Evolutionary conservation across 2,797 vertebrate species (phyloP).

Genomic region (Sphenodon punctatus): DNA sequence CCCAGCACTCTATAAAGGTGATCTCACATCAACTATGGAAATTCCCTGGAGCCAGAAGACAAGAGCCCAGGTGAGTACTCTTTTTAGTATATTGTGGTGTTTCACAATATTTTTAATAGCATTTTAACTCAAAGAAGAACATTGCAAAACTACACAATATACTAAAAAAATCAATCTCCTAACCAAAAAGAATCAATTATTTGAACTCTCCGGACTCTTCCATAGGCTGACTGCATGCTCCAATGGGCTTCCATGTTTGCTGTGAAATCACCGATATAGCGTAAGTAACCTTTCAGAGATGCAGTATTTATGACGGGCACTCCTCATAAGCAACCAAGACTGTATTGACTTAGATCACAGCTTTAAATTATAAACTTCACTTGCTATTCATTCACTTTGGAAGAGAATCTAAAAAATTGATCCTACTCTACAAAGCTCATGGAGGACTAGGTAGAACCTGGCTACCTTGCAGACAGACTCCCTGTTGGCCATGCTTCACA

Average conservation of each 20-base stretch:
- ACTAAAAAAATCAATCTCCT: not conserved
- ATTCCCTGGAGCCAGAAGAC: not conserved
- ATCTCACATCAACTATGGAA: not conserved
- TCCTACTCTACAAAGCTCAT: not conserved
- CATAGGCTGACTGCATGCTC: not conserved
- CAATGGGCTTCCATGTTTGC: not conserved
- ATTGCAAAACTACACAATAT: not conserved
- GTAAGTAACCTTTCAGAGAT: slow-evolving; percentile 3
- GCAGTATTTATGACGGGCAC: not conserved
- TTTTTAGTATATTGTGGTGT: not conserved
- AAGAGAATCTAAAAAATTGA: not conserved
- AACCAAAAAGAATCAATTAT: not conserved
- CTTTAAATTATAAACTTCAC: not conserved
- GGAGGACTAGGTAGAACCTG: not conserved
- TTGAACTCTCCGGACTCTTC: not conserved
- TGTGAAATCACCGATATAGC: not conserved
- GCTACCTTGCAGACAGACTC: not conserved
- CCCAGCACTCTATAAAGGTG: not conserved
- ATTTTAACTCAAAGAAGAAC: not conserved
- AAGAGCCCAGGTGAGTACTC: not conserved
- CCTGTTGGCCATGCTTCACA: not conserved
- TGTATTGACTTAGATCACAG: not conserved
- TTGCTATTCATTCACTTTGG: not conserved
- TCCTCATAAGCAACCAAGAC: not conserved
- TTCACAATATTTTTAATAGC: not conserved